Percentiles rank a stretch among this genome's conserved stretches.
These are phyloP conservation scores for Hypocryptadius cinnamomeus DNA, from an alignment of 2,113 vertebrate species.

Conservation along the genomic window DNA sequence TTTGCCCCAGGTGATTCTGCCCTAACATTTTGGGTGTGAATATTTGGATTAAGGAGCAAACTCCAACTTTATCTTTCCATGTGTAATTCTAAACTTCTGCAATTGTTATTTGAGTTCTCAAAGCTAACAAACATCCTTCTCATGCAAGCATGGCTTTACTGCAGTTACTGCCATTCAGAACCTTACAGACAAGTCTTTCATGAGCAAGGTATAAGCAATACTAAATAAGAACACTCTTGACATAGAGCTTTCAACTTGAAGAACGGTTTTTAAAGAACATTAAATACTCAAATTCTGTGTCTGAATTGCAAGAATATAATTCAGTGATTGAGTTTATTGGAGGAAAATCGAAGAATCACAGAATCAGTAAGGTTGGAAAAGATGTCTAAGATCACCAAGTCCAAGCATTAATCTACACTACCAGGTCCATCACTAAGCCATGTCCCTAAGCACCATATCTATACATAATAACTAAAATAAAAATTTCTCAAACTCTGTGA, in stretches of 20 bases:
- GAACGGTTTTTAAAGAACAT: neutral
- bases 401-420: neutral
- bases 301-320: neutral
- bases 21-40: neutral
- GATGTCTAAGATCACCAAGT: neutral
- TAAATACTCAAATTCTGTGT: neutral
- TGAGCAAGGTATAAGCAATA: neutral
- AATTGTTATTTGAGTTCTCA: neutral
- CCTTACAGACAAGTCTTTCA: neutral
- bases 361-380: neutral
- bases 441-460: neutral
- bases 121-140: neutral
- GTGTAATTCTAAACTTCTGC: neutral
- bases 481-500: neutral
- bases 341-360: neutral
- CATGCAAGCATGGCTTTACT: neutral
- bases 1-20: neutral
- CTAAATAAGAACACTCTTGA: neutral
- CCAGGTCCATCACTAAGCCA: neutral
- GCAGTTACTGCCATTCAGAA: neutral
- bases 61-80: neutral
- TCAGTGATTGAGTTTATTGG: neutral
- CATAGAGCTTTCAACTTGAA: neutral
- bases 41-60: neutral
- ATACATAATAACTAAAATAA: neutral